Evolutionary conservation across 2,888 invertebrate species (phyloP).

Genomic region (Drosophila fulvimacula): DNA sequence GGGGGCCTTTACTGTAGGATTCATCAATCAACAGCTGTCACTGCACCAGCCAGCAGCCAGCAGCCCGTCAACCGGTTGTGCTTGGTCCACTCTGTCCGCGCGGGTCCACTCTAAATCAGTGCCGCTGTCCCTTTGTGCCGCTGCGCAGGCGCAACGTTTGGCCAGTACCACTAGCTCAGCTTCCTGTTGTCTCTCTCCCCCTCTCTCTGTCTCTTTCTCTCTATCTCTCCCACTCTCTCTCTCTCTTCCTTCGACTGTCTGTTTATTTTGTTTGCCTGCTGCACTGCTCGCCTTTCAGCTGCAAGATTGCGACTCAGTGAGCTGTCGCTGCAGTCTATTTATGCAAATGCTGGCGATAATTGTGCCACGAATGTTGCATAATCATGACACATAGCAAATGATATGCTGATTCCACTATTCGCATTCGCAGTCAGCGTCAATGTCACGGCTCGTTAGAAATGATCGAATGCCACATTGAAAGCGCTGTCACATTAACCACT

Average conservation of each 20-base stretch:
- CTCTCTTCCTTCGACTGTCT: conserved; percentile 29
- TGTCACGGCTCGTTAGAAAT: conserved; percentile 48
- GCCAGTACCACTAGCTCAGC: conserved; percentile 51
- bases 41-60: conserved; percentile 55
- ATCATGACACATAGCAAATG: conserved; percentile 67
- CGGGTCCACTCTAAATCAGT: conserved; percentile 44
- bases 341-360: conserved; percentile 73
- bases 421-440: conserved; percentile 41
- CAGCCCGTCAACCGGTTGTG: conserved; percentile 43
- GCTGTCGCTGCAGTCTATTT: conserved; percentile 48
- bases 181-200: conserved; percentile 56
- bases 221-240: conserved; percentile 20
- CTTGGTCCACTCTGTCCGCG: conserved; percentile 28
- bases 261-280: conserved; percentile 19
- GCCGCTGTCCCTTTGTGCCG: conserved; percentile 42
- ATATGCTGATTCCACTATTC: conserved; percentile 51
- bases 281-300: conserved; percentile 34
- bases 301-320: conserved; percentile 69
- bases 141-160: conserved; percentile 65
- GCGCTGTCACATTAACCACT: conserved; percentile 2
- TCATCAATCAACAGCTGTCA: conserved; percentile 80
- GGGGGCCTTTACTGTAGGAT: conserved; percentile 69
- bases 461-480: conserved; percentile 15
- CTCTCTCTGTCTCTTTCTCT: not conserved
- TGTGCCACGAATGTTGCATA: conserved; percentile 76